A percentile compares a stretch with the other conserved stretches of the same genome.
Conservation (phyloP, 2,888 invertebrate species). For the Pogonocherus hispidulus region DNA sequence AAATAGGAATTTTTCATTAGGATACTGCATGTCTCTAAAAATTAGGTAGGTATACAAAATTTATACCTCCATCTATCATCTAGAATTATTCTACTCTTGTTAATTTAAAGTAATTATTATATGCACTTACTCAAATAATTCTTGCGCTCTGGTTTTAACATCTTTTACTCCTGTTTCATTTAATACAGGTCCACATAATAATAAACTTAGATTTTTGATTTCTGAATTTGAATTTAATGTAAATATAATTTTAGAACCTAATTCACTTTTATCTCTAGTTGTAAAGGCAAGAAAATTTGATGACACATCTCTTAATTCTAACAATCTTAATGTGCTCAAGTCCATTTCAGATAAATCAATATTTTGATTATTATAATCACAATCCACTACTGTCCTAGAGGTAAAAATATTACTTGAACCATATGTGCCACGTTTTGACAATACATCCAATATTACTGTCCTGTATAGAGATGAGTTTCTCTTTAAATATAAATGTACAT, state of each 20-base stretch:
- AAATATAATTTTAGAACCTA: slow-evolving; percentile 62
- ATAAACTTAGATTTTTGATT: slow-evolving; percentile 57
- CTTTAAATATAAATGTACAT: slow-evolving; percentile 72
- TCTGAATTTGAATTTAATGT: slow-evolving; percentile 71
- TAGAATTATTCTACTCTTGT: no score
- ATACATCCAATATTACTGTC: slow-evolving; percentile 57
- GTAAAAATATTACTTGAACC: slow-evolving; percentile 54
- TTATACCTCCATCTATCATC: no score
- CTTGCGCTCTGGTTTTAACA: slow-evolving; percentile 67
- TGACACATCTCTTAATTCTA: slow-evolving; percentile 63
- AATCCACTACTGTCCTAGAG: slow-evolving; percentile 49
- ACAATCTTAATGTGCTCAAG: slow-evolving; percentile 63
- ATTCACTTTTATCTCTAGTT: slow-evolving; percentile 62
- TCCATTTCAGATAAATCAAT: slow-evolving; percentile 59
- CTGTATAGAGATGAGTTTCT: slow-evolving; percentile 61
- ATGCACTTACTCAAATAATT: slow-evolving; percentile 71
- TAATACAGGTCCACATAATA: slow-evolving; percentile 75
- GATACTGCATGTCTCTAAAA: no score
- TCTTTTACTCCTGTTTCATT: slow-evolving; percentile 73
- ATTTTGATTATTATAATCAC: slow-evolving; percentile 55
- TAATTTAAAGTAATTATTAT: no score
- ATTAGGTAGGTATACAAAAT: no score
- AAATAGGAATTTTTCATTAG: no score
- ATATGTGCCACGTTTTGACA: slow-evolving; percentile 57
- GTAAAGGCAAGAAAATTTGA: slow-evolving; percentile 65